A percentile compares a stretch with the other conserved stretches of the same genome.
Conservation (phyloP, 2,888 invertebrate genomes). For the Creontiades dilutus region DNA sequence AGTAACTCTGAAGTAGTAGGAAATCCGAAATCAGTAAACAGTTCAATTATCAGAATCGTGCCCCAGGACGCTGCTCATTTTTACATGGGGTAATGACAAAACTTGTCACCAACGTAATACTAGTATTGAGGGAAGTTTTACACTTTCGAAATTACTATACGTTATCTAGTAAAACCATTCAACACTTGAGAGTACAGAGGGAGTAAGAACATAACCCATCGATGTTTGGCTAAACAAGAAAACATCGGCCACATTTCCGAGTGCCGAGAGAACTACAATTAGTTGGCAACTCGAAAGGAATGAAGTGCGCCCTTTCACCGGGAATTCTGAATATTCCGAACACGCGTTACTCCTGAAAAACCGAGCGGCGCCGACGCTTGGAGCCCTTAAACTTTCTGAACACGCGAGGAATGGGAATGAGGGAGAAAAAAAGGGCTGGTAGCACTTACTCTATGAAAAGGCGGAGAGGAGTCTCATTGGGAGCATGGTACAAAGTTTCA, state of each 20-base stretch:
- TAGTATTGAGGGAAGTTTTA: too few species aligned
- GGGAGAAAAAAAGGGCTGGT: neutral
- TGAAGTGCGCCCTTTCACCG: neutral
- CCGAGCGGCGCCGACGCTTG: slow-evolving; percentile 17
- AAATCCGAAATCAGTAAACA: too few species aligned
- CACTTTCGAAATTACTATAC: too few species aligned
- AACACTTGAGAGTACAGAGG: too few species aligned
- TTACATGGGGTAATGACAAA: too few species aligned
- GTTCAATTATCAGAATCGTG: too few species aligned
- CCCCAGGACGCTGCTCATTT: too few species aligned
- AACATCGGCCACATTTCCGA: neutral
- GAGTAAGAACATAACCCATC: neutral
- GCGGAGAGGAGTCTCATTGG: neutral
- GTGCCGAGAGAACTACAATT: neutral
- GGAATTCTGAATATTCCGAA: slow-evolving; percentile 32
- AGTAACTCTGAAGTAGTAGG: too few species aligned
- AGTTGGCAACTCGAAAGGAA: slow-evolving; percentile 30
- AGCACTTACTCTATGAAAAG: slow-evolving; percentile 2
- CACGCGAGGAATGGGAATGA: slow-evolving; percentile 39
- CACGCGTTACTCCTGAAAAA: slow-evolving; percentile 28
- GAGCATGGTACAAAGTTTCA: slow-evolving; percentile 13
- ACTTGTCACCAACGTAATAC: too few species aligned
- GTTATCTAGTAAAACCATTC: too few species aligned
- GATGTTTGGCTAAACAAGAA: neutral
- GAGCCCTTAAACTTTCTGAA: slow-evolving; percentile 18